Base-by-base conservation (phyloP, 2,888 invertebrate species). In the Dugesia japonica region DNA sequence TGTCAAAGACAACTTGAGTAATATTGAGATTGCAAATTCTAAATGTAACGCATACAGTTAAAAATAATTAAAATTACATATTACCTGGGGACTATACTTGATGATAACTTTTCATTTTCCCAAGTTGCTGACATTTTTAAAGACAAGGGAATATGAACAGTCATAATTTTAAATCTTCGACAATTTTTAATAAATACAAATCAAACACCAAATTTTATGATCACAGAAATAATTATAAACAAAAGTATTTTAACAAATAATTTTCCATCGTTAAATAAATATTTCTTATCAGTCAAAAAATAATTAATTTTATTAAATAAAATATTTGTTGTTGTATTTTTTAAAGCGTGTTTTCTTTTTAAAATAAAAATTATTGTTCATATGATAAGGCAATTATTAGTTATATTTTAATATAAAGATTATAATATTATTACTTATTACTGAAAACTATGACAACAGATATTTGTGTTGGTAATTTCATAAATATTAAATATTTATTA, bases 111-210 rank as follows among this genome's bases (percentile, higher is more conserved):
- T 87, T 98, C 97, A 81, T 95, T 93, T 88, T 95, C 94, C 94
- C 95, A 95, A 82, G 95, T 94, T 81, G 97, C 97, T 87, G 95
- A 98, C 83, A 98, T 89, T 87, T 94, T 94, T 95, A 97, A 97
- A 82, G 94, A 42, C n/a, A 56, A 38, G 26, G 38, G 38, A 9
- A 38, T 26, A 26, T 28, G 42, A 42, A 56, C 75, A 42, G 26
- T 71, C 75, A 75, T 75, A 9, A 20, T 20, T 56, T 56, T 56
- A 56, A 56, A 56, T 56, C 17, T 56, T 56, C 9, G n/a, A 56
- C 56, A 56, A 56, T 20, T 56, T 56, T 56, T 13, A 56, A 56
- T 56, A 56, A 56, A 56, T 56, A 56, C 56, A 56, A 56, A 56
- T 56, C 56, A 56, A 56, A 56, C 56, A 56, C 56, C 56, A 56